Evolutionary conservation across 2,888 invertebrate species (phyloP), one percentile per base, ranked within the genome.

Genomic region (Ichneumoninae sp.): DNA sequence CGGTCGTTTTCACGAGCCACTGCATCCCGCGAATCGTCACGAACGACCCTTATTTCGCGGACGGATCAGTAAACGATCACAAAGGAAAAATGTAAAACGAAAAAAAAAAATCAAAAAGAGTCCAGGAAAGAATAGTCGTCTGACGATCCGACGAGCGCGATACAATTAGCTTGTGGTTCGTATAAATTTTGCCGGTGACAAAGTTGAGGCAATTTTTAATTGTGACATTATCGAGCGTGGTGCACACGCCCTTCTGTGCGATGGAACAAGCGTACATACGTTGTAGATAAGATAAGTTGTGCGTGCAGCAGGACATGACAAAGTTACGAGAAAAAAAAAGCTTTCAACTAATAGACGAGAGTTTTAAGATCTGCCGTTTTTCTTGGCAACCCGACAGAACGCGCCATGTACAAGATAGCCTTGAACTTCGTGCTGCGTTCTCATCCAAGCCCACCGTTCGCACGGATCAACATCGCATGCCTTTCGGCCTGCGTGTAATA

Each of bases 361-460:
- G 16, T 30, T 8, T 13, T 30, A 7, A 22, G 30, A 60, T 16
- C 26, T 30, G 60, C 30, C 26, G 60, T 60, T 60, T 60, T 30
- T 60, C 60, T 60, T 60, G 60, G 60, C 60, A 30, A 13, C 3
- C 10, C 60, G 30, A 30, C 60, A 30, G 30, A 30, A 30, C 16
- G 26, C 16, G 50, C 79, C 68, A 66, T 22, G 52, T 57, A 75
- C 83, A 86, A 80, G 81, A 75, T 88, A 86, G 86, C 91, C 91
- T 91, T 91, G 91, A 91, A 90, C 91, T 90, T 89, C 88, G 83
- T 19, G 36, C 71, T n/a, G 57, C 22, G 57, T 7, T 57, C 71
- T 16, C 30, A 13, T 57, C 40, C 57, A 54, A 36, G 54, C 33
- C 22, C 54, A 30, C 54, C 36, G 40, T 40, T 71, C 57, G 71